Conservation (phyloP, 2,888 invertebrate genomes). For the Cotesia congregata region DNA sequence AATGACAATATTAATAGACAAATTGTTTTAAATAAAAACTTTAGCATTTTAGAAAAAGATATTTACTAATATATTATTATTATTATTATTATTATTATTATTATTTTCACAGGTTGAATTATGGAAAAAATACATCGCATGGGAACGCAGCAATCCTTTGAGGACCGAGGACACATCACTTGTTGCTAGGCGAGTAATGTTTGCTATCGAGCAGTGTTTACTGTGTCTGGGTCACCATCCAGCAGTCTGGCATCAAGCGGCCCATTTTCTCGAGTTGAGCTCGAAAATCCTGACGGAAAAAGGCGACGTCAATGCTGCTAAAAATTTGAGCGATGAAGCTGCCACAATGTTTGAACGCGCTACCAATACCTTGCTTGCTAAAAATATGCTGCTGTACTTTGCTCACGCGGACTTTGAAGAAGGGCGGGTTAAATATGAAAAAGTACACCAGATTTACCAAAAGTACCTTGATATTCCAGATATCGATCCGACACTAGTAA, state of each 20-base stretch:
- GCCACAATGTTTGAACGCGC: conserved; percentile 96
- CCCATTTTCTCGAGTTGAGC: conserved; percentile 95
- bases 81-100: conserved; percentile 17
- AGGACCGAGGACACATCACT: conserved; percentile 95
- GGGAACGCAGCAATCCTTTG: conserved; percentile 97
- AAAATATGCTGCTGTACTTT: conserved; percentile 95
- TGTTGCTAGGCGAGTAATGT: conserved; percentile 95
- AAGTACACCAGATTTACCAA: conserved; percentile 96
- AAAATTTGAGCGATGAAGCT: conserved; percentile 94
- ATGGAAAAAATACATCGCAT: conserved; percentile 98
- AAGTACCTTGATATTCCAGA: conserved; percentile 90
- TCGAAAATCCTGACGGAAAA: conserved; percentile 94
- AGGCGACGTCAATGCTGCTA: conserved; percentile 94
- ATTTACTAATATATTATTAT: too few relatives aligned
- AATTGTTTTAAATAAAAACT: conserved; percentile 12
- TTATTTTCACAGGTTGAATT: conserved; percentile 83
- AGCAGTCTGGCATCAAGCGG: conserved; percentile 99
- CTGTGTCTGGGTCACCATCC: conserved; percentile 97
- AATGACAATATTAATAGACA: too few relatives aligned
- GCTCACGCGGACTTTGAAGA: conserved; percentile 99
- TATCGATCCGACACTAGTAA: conserved; percentile 94
- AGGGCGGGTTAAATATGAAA: conserved; percentile 94
- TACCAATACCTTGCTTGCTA: conserved; percentile 88
- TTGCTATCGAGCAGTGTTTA: conserved; percentile 97
- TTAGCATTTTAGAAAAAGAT: background rate